Conservation (phyloP, 1,140 invertebrate genomes). For the Drosophila carrolli region DNA sequence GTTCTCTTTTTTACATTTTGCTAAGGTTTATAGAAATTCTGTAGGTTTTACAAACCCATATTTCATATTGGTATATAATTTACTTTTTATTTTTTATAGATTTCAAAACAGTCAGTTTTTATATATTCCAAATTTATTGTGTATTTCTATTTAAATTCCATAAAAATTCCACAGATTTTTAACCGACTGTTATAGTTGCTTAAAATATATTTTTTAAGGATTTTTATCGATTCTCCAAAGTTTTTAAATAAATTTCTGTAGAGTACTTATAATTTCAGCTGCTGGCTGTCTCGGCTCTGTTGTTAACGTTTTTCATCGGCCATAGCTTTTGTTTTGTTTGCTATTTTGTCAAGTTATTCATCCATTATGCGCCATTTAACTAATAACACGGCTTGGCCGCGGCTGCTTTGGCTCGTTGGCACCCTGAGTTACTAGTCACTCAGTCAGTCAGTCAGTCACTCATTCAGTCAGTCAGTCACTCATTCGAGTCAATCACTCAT, state of each 20-base stretch:
- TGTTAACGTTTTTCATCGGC: conserved; percentile 5
- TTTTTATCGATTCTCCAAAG: too few relatives aligned
- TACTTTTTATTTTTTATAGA: neutral
- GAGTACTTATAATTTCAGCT: conserved; percentile 7
- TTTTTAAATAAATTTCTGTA: neutral
- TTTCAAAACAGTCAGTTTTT: too few relatives aligned
- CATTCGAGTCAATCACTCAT: conserved; percentile 57
- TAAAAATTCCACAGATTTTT: too few relatives aligned
- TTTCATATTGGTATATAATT: too few relatives aligned
- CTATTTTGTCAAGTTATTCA: conserved; percentile 70
- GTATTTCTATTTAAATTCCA: too few relatives aligned
- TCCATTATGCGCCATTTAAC: conserved; percentile 80
- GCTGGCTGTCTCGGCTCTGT: too few relatives aligned
- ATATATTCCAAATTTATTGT: too few relatives aligned
- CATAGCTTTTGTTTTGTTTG: conserved; percentile 53
- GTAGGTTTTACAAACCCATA: too few relatives aligned
- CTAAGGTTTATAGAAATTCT: too few relatives aligned
- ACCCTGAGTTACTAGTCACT: conserved; percentile 41
- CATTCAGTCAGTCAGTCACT: conserved; percentile 43
- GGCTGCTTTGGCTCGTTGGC: conserved; percentile 20
- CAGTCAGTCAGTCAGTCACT: conserved; percentile 26
- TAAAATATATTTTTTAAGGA: too few relatives aligned
- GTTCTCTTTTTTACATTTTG: too few relatives aligned
- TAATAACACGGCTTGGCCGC: conserved; percentile 63
- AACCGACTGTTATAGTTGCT: too few relatives aligned